Evolutionary conservation across 2,113 vertebrate species (phyloP).

Genomic region (Barnardius zonarius): DNA sequence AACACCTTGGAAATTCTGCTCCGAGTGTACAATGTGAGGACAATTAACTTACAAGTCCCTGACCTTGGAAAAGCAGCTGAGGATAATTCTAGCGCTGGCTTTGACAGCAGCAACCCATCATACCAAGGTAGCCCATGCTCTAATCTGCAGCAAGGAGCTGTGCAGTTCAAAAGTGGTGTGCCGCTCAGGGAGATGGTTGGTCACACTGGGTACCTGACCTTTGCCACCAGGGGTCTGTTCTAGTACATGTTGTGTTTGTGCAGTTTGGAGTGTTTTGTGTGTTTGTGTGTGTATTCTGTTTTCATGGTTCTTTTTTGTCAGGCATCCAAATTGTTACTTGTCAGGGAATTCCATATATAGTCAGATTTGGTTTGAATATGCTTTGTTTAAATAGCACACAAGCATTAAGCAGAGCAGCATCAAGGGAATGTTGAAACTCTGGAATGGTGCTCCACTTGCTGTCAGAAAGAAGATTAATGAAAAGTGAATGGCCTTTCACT

Average conservation of each 20-base stretch:
- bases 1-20: conserved; percentile 93
- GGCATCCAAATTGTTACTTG: conserved; percentile 30
- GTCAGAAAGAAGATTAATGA: conserved; percentile 33
- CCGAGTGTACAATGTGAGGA: conserved; percentile 84
- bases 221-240: conserved; percentile 88
- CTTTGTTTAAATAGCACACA: conserved; percentile 62
- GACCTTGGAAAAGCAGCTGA: conserved; percentile 82
- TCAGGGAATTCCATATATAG: conserved; percentile 74
- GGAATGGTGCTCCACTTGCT: conserved; percentile 27
- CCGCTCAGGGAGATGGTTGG: conserved; percentile 86
- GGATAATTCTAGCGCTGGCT: not conserved
- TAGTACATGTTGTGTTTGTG: conserved; percentile 41
- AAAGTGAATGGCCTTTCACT: not conserved
- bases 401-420: conserved; percentile 41
- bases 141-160: conserved; percentile 47
- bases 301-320: conserved; percentile 13
- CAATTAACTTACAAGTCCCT: conserved; percentile 82
- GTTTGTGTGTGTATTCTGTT: not conserved
- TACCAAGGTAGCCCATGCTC: not conserved
- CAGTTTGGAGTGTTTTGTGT: not conserved
- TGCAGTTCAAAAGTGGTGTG: conserved; percentile 82
- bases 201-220: conserved; percentile 96
- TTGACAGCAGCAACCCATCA: conserved; percentile 24
- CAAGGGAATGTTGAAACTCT: not conserved
- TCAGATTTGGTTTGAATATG: conserved; percentile 43